Conservation (phyloP, 2,888 invertebrate genomes). For the Augiades crinisus region DNA sequence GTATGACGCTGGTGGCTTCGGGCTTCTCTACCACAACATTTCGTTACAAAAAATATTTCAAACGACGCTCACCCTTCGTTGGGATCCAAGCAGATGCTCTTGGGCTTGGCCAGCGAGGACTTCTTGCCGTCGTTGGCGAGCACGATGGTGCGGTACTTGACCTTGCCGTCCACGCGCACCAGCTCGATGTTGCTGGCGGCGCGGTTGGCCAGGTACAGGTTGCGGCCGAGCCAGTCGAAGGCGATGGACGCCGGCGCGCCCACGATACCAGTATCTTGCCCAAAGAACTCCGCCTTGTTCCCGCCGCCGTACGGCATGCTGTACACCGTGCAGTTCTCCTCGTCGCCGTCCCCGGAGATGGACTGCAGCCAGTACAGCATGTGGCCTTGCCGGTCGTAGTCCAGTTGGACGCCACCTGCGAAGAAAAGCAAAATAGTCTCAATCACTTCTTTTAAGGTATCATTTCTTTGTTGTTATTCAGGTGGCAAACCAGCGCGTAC, state of each 20-base stretch:
- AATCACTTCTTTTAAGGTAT: not conserved
- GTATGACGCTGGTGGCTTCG: no score
- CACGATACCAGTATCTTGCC: constrained; percentile 91
- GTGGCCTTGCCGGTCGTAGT: constrained; percentile 94
- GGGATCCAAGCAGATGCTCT: constrained; percentile 94
- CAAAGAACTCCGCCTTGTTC: constrained; percentile 87
- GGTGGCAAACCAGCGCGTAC: no score
- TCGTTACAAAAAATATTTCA: no score
- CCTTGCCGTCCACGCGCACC: constrained; percentile 91
- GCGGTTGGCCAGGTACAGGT: constrained; percentile 95
- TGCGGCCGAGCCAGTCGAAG: constrained; percentile 98
- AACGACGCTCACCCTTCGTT: constrained; percentile 95
- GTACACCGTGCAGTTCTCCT: constrained; percentile 93
- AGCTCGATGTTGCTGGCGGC: constrained; percentile 95
- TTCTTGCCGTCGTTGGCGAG: constrained; percentile 94
- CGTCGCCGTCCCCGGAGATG: constrained; percentile 83
- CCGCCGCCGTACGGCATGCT: constrained; percentile 92
- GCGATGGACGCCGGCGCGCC: constrained; percentile 96
- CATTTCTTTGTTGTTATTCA: no score
- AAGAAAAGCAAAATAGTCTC: constrained; percentile 41
- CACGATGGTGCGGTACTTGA: constrained; percentile 91
- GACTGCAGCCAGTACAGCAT: constrained; percentile 94
- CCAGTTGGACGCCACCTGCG: constrained; percentile 91
- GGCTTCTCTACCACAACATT: no score
- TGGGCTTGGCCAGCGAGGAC: constrained; percentile 93